Percentiles rank a stretch among this genome's conserved stretches.
phyloP scores from a whole-genome alignment of 1,140 invertebrate species.

The Pogonomyrmex barbatus region DNA sequence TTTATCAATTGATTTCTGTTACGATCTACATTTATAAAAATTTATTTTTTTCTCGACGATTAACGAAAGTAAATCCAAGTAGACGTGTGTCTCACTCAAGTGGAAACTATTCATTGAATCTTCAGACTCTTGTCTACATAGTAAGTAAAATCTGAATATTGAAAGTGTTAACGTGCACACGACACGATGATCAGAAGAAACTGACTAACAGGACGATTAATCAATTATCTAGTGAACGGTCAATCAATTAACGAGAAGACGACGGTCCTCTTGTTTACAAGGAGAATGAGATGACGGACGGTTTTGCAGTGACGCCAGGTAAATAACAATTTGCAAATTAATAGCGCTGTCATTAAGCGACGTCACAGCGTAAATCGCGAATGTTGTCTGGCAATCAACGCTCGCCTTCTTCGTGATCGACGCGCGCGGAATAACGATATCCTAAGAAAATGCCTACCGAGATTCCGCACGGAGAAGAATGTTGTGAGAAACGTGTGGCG shows the following conservation, averaged over 20 bases:
- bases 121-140: neutral
- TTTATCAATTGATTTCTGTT: constrained; percentile 18
- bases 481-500: constrained; percentile 60
- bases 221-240: constrained; percentile 39
- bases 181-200: constrained; percentile 14
- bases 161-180: neutral
- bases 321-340: constrained; percentile 60
- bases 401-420: constrained; percentile 4
- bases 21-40: neutral
- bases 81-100: neutral
- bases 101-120: neutral
- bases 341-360: constrained; percentile 62
- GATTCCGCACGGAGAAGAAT: constrained; percentile 59
- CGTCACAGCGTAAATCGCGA: constrained; percentile 53
- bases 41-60: neutral
- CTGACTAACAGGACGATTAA: constrained; percentile 59
- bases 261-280: constrained; percentile 33
- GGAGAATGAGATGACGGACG: constrained; percentile 31
- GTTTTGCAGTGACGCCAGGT: neutral
- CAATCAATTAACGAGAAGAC: too few species aligned
- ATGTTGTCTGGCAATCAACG: constrained; percentile 59
- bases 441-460: constrained; percentile 40
- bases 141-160: constrained; percentile 1
- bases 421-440: constrained; percentile 63
- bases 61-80: neutral